These are phyloP conservation scores for Varroa destructor DNA, from an alignment of 1,140 invertebrate genomes.

Conservation along the genomic window DNA sequence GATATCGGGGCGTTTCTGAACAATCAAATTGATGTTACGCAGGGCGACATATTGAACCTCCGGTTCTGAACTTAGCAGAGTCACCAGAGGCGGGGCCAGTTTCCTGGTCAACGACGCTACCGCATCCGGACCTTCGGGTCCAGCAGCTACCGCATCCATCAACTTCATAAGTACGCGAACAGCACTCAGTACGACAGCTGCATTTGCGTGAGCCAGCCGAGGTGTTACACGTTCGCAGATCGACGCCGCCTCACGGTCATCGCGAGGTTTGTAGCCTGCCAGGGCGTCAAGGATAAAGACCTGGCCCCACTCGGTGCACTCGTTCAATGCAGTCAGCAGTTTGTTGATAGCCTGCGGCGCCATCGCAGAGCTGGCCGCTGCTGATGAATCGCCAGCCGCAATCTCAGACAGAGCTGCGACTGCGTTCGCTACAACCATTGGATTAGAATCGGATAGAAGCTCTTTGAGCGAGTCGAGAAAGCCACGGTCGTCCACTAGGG, in stretches of 20 bases:
- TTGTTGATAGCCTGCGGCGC: conserved; percentile 97
- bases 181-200: conserved; percentile 95
- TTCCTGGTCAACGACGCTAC: conserved; percentile 89
- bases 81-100: conserved; percentile 94
- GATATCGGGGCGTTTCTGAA: conserved; percentile 96
- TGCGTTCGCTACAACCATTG: conserved; percentile 99
- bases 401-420: conserved; percentile 97
- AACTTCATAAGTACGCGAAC: conserved; percentile 96
- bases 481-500: conserved; percentile 93
- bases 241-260: conserved; percentile 96
- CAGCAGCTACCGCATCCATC: conserved; percentile 82
- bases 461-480: conserved; percentile 95
- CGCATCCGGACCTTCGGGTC: conserved; percentile 63
- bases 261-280: conserved; percentile 90
- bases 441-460: conserved; percentile 93
- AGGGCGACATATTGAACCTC: conserved; percentile 98
- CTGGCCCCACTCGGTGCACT: conserved; percentile 98
- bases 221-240: conserved; percentile 98
- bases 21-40: conserved; percentile 96
- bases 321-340: conserved; percentile 90
- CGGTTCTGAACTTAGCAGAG: conserved; percentile 89
- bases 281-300: conserved; percentile 95
- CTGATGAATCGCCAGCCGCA: conserved; percentile 85
- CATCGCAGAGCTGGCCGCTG: conserved; percentile 85
- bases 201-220: conserved; percentile 93